phyloP scores from a whole-genome alignment of 2,113 vertebrate species.

The Pollimyrus isidori region DNA sequence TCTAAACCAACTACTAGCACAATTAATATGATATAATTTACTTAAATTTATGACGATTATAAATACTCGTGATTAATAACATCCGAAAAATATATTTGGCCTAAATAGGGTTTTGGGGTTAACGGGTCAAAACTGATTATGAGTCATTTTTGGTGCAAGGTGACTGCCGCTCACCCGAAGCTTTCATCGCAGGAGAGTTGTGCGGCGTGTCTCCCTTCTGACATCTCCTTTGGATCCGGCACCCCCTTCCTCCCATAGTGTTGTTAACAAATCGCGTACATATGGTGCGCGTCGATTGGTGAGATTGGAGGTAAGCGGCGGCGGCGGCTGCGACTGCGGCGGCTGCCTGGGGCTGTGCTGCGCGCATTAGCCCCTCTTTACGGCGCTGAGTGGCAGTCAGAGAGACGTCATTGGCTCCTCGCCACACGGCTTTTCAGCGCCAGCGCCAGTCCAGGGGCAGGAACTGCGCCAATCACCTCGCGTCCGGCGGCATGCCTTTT shows the following conservation, averaged over 20 bases:
- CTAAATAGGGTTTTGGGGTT: not conserved
- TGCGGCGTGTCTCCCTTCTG: not conserved
- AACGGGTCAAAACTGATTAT: not conserved
- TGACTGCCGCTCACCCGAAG: not conserved
- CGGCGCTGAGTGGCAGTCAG: constrained; percentile 38
- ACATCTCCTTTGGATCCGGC: not conserved
- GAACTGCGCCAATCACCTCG: constrained; percentile 55
- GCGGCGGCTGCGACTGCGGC: not conserved
- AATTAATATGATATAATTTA: not conserved
- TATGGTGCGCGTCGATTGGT: constrained; percentile 23
- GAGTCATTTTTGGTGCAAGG: not conserved
- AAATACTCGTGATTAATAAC: not conserved
- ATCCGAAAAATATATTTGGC: not conserved
- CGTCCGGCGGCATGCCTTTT: constrained; percentile 36
- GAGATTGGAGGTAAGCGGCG: constrained; percentile 25
- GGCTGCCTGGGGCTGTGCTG: constrained; percentile 26
- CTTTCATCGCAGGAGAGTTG: not conserved
- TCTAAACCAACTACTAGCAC: not conserved
- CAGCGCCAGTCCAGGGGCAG: constrained; percentile 29
- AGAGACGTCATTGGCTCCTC: constrained; percentile 41
- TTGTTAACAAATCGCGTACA: constrained; percentile 20
- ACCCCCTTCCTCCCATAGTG: not conserved
- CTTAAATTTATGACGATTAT: not conserved
- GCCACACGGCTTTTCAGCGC: constrained; percentile 27
- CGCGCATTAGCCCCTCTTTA: constrained; percentile 39